These are phyloP conservation scores for Notothenia coriiceps DNA, from an alignment of 2,113 vertebrate species.

Conservation along the genomic window DNA sequence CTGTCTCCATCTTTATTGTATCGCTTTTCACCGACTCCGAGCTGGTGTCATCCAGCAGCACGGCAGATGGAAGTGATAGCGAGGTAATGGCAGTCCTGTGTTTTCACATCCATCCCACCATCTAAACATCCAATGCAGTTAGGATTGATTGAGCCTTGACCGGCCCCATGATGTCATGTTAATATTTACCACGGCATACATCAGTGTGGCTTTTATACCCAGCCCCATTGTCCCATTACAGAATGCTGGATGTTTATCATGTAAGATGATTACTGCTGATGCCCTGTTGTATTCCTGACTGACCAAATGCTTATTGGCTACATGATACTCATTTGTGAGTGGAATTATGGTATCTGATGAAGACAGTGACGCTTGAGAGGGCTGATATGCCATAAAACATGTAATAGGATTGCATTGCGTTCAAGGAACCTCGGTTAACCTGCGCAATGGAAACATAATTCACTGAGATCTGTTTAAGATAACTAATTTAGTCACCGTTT, in stretches of 20 bases:
- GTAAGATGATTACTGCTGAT: conserved; percentile 51
- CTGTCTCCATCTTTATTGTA: background rate
- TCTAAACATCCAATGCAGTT: conserved; percentile 64
- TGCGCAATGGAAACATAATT: conserved; percentile 40
- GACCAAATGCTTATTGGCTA: conserved; percentile 43
- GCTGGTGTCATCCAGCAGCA: conserved; percentile 48
- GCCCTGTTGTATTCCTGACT: conserved; percentile 30
- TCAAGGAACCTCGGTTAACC: conserved; percentile 9
- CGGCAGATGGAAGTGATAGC: conserved; percentile 64
- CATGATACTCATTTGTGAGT: conserved; percentile 44
- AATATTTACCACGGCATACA: conserved; percentile 56
- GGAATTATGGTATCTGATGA: conserved; percentile 66
- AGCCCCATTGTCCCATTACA: conserved; percentile 41
- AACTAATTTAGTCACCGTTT: conserved; percentile 57
- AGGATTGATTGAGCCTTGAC: conserved; percentile 70
- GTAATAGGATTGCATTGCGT: conserved; percentile 23
- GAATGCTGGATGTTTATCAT: conserved; percentile 49
- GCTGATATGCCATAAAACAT: conserved; percentile 13
- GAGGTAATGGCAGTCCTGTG: conserved; percentile 50
- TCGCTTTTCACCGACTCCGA: conserved; percentile 6
- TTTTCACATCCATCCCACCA: conserved; percentile 42
- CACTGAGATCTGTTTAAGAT: conserved; percentile 56
- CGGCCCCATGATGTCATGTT: conserved; percentile 51
- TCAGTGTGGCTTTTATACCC: background rate
- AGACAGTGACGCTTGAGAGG: conserved; percentile 23